Percentiles rank a stretch among this genome's conserved stretches.
Conservation (phyloP, 2,113 vertebrate genomes). For the Gallinago jamesoni region DNA sequence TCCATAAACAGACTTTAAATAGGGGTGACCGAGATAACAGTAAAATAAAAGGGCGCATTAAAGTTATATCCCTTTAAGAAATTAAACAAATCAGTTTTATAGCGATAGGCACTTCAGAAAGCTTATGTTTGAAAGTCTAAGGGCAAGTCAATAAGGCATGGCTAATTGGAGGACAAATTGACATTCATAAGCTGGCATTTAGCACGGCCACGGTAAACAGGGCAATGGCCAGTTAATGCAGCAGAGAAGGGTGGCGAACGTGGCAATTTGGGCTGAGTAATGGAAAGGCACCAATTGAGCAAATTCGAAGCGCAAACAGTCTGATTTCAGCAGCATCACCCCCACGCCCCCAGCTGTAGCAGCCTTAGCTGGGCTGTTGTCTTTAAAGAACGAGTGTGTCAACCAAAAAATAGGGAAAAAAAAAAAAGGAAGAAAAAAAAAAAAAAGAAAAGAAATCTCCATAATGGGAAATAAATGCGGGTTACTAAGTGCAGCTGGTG, state of each 20-base stretch:
- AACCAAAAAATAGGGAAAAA: not conserved
- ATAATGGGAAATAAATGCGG: not conserved
- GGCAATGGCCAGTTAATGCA: constrained; percentile 75
- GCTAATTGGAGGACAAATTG: constrained; percentile 82
- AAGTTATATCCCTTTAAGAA: constrained; percentile 75
- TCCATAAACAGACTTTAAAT: constrained; percentile 59
- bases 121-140: constrained; percentile 71
- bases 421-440: not conserved
- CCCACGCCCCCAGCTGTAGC: not conserved
- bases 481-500: not conserved
- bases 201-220: constrained; percentile 54
- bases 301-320: constrained; percentile 69
- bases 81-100: constrained; percentile 80
- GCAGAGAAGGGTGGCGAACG: constrained; percentile 1
- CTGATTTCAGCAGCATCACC: constrained; percentile 6
- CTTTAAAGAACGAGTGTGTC: not conserved
- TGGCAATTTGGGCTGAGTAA: constrained; percentile 61
- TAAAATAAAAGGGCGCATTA: constrained; percentile 77
- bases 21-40: constrained; percentile 72
- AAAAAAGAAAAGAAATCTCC: not conserved
- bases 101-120: constrained; percentile 75
- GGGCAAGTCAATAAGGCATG: constrained; percentile 76
- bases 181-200: constrained; percentile 69
- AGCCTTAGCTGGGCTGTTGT: constrained; percentile 2
- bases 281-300: constrained; percentile 68